phyloP scores from a whole-genome alignment of 1,140 invertebrate genomes.

The Pygmarrhopalites habei region DNA sequence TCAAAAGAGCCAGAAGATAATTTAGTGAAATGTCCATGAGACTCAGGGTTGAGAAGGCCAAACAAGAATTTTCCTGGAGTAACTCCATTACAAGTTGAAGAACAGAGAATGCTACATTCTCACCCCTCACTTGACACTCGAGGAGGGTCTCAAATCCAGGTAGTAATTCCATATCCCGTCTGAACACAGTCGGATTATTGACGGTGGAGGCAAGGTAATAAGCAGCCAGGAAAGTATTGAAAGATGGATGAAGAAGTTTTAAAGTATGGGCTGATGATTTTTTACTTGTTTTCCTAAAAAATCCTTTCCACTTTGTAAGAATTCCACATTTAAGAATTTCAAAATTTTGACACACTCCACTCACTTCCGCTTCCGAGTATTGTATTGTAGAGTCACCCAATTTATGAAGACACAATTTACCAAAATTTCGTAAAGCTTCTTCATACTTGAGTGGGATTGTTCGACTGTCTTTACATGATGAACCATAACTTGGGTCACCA shows the following conservation, averaged over 20 bases:
- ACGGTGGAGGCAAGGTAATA: conserved; percentile 51
- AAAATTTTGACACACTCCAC: conserved; percentile 42
- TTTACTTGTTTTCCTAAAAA: conserved; percentile 39
- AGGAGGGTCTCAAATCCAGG: conserved; percentile 42
- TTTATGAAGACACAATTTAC: conserved; percentile 46
- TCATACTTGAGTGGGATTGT: conserved; percentile 48
- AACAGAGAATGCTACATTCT: conserved; percentile 29
- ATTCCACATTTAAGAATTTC: conserved; percentile 48
- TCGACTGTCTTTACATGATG: conserved; percentile 37
- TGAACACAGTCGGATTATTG: conserved; percentile 48
- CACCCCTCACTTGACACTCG: conserved; percentile 28
- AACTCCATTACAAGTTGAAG: conserved; percentile 49
- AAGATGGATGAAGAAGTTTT: conserved; percentile 48
- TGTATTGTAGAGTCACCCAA: conserved; percentile 46
- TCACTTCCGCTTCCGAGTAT: conserved; percentile 47
- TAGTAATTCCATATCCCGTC: conserved; percentile 49
- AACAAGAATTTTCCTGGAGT: conserved; percentile 47
- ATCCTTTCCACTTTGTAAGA: conserved; percentile 41
- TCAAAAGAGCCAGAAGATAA: conserved; percentile 44
- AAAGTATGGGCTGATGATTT: conserved; percentile 40
- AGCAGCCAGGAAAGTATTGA: conserved; percentile 51
- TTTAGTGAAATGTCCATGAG: conserved; percentile 48
- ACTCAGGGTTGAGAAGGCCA: conserved; percentile 48
- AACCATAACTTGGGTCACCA: conserved; percentile 2
- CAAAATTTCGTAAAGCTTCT: conserved; percentile 49